These are phyloP conservation scores for Psophia crepitans DNA, from an alignment of 2,113 vertebrate genomes.

Conservation along the genomic window DNA sequence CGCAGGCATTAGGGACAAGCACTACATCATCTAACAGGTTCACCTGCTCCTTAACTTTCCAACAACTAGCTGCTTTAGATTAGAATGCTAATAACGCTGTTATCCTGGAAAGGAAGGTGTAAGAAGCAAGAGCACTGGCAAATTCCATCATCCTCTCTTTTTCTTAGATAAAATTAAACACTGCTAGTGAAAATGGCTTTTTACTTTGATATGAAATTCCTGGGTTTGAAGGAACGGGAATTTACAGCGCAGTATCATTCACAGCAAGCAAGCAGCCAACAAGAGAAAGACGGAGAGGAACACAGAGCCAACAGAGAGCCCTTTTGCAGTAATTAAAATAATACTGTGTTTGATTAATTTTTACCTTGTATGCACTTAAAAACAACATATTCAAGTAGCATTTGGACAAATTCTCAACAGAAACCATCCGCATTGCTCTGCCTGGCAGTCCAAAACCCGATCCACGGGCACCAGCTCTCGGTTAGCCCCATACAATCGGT, in stretches of 20 bases:
- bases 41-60: not conserved
- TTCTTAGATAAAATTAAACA: not conserved
- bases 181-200: not conserved
- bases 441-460: rapidly evolving
- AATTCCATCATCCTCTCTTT: not conserved
- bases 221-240: not conserved
- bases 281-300: not conserved
- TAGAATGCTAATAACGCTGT: rapidly evolving
- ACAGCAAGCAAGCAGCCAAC: not conserved
- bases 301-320: not conserved
- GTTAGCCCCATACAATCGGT: not conserved
- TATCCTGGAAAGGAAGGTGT: not conserved
- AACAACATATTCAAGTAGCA: not conserved
- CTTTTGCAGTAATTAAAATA: not conserved
- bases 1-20: rapidly evolving
- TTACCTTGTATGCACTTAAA: not conserved
- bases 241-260: not conserved
- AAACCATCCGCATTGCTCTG: not conserved
- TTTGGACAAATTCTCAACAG: not conserved
- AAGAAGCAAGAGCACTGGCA: not conserved
- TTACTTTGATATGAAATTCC: not conserved
- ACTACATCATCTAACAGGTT: not conserved
- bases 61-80: not conserved
- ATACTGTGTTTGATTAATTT: not conserved
- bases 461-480: rapidly evolving